These are phyloP conservation scores for Hedychridium roseum DNA, from an alignment of 2,888 invertebrate species.

Conservation along the genomic window DNA sequence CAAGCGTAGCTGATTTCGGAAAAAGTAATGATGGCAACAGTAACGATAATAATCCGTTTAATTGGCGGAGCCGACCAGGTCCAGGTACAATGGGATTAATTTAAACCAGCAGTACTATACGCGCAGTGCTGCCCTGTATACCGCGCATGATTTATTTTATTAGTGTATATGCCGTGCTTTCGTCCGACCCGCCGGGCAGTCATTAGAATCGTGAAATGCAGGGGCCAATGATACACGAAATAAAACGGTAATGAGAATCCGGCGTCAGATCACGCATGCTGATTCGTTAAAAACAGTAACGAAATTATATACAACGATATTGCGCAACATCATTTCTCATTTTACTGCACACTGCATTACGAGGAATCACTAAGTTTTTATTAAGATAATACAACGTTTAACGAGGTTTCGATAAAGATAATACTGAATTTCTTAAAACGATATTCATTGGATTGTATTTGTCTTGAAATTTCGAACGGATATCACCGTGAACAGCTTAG, in stretches of 20 bases:
- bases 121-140: conserved; percentile 32
- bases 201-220: conserved; percentile 44
- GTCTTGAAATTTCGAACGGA: no score
- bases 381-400: no score
- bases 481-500: conserved; percentile 32
- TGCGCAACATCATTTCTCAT: no score
- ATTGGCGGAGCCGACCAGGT: conserved; percentile 46
- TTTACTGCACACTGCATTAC: no score
- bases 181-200: conserved; percentile 40
- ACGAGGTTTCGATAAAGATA: no score
- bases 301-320: no score
- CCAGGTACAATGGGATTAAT: conserved; percentile 47
- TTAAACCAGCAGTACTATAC: conserved; percentile 44
- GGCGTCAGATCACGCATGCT: no score
- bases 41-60: conserved; percentile 47
- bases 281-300: no score
- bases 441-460: no score
- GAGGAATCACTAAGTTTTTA: no score
- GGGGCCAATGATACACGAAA: conserved; percentile 23
- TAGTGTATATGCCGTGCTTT: conserved; percentile 39
- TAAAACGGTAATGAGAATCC: conserved; percentile 40
- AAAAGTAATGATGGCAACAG: conserved; percentile 41
- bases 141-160: conserved; percentile 47
- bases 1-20: conserved; percentile 30
- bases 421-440: no score